A percentile compares a stretch with the other conserved stretches of the same genome.
Conservation (phyloP, 2,113 vertebrate species). For the Lophotis ruficrista region DNA sequence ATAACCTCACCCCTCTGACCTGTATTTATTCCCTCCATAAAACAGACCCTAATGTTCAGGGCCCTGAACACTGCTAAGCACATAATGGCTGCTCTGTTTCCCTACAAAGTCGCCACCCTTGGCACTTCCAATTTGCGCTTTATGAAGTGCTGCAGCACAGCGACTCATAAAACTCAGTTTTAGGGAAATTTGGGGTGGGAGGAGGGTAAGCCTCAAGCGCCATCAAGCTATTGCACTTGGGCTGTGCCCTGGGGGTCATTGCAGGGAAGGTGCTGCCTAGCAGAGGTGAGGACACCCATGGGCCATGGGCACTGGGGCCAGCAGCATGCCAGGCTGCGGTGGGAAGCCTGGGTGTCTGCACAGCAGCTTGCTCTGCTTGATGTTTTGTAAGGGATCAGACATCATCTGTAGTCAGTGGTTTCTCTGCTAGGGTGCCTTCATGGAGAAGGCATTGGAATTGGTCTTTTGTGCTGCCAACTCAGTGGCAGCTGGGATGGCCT, state of each 20-base stretch:
- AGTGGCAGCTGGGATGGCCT: background rate
- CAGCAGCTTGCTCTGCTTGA: rapidly evolving
- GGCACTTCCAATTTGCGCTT: background rate
- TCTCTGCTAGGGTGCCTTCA: background rate
- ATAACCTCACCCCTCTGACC: background rate
- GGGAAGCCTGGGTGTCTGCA: background rate
- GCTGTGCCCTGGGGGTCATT: background rate
- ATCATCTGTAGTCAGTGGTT: background rate
- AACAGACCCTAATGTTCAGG: background rate
- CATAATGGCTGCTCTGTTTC: background rate
- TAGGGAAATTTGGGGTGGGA: background rate
- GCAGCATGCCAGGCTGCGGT: background rate
- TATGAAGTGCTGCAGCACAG: background rate
- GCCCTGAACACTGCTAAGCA: background rate
- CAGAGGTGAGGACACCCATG: rapidly evolving
- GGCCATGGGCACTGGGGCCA: background rate
- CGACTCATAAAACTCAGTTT: background rate
- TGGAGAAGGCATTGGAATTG: background rate
- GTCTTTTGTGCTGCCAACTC: background rate
- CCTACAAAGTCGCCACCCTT: background rate
- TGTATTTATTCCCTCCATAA: background rate
- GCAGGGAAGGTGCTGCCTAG: background rate
- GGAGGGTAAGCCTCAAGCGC: background rate
- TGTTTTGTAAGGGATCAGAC: background rate
- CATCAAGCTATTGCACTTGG: background rate